Conservation (phyloP, 2,113 vertebrate species). For the Tapirus terrestris region DNA sequence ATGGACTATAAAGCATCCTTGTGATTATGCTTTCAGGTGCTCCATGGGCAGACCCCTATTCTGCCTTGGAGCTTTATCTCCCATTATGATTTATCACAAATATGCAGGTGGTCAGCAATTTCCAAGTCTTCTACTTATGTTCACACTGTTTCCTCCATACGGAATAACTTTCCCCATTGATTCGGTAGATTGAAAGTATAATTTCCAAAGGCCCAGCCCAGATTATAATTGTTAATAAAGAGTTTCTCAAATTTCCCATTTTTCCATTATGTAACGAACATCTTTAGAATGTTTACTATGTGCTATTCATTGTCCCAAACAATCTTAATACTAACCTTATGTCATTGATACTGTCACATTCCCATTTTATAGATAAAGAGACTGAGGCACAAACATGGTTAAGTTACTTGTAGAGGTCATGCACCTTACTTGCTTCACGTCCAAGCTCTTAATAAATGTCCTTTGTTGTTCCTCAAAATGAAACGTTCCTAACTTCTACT, state of each 20-base stretch:
- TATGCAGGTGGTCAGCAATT: not conserved
- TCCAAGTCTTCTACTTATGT: not conserved
- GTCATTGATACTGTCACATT: not conserved
- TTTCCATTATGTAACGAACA: not conserved
- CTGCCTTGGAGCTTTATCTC: not conserved
- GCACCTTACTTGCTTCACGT: not conserved
- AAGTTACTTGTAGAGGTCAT: not conserved
- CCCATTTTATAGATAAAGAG: not conserved
- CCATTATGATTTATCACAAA: not conserved
- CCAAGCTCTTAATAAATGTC: not conserved
- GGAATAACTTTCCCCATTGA: not conserved
- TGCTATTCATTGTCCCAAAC: not conserved
- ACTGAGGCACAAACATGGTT: not conserved
- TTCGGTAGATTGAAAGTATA: not conserved
- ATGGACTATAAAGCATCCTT: not conserved
- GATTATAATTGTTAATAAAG: not conserved
- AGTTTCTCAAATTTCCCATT: not conserved
- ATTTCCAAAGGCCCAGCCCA: not conserved
- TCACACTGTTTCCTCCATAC: fast-evolving
- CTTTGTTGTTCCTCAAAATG: not conserved
- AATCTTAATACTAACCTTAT: not conserved
- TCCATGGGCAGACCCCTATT: not conserved
- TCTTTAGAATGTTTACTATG: not conserved
- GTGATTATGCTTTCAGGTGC: not conserved
- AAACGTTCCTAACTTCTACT: not conserved